phyloP scores from a whole-genome alignment of 2,113 vertebrate species.

The Marmota monax region DNA sequence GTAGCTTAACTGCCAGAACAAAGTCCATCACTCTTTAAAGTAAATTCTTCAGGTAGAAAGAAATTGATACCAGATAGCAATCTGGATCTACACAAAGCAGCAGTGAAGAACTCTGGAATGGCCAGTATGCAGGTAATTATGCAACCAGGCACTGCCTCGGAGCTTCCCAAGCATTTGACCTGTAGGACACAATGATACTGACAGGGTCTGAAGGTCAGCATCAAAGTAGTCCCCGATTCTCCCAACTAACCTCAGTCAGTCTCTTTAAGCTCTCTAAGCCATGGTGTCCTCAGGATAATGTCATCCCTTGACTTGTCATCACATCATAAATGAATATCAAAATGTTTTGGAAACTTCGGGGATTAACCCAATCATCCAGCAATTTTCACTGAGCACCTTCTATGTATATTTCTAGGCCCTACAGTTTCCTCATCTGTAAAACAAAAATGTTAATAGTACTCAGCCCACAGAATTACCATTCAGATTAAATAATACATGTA shows the following conservation, averaged over 20 bases:
- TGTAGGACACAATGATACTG: neutral
- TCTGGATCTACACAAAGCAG: neutral
- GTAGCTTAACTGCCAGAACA: neutral
- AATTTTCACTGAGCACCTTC: neutral
- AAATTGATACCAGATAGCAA: neutral
- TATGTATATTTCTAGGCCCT: neutral
- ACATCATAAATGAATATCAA: neutral
- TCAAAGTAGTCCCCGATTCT: neutral
- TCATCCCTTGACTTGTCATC: neutral
- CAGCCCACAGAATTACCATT: neutral
- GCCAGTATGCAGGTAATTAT: neutral
- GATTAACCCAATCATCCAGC: neutral
- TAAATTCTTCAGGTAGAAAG: neutral
- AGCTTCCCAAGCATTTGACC: neutral
- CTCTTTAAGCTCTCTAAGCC: neutral
- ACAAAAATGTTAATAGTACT: conserved; percentile 10
- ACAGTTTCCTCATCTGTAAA: neutral
- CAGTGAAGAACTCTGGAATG: neutral
- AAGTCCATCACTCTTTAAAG: neutral
- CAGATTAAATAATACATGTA: neutral
- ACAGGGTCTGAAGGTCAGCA: neutral
- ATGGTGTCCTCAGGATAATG: neutral
- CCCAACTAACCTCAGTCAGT: neutral
- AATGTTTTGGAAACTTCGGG: neutral
- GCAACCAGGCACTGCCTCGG: neutral